Percentiles rank a stretch among this genome's conserved stretches.
These are phyloP conservation scores for Cryptus viduatorius DNA, from an alignment of 2,888 invertebrate species.

Conservation along the genomic window DNA sequence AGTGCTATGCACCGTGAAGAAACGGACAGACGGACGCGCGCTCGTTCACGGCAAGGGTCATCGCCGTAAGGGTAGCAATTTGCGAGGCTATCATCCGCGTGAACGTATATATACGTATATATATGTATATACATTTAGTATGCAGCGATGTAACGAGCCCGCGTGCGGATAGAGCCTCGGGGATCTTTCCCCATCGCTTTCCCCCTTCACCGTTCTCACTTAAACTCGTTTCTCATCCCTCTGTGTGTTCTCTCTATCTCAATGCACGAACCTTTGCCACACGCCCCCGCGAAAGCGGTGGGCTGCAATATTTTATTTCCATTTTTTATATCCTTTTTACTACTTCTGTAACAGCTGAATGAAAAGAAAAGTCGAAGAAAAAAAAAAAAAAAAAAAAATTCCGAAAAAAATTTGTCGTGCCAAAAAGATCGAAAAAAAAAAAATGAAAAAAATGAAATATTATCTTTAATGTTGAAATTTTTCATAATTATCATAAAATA, in stretches of 20 bases:
- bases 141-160: slow-evolving; percentile 61
- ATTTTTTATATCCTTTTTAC: not conserved
- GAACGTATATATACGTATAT: slow-evolving; percentile 77
- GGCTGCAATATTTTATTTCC: slow-evolving; percentile 61
- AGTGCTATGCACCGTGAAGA: slow-evolving; percentile 40
- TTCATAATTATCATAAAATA: too few species aligned
- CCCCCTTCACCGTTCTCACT: slow-evolving; percentile 46
- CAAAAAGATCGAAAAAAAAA: too few species aligned
- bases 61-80: slow-evolving; percentile 82
- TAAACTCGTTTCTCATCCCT: slow-evolving; percentile 66
- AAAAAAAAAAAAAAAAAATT: slow-evolving; percentile 12
- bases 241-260: slow-evolving; percentile 45
- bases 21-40: slow-evolving; percentile 48
- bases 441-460: too few species aligned
- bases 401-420: not conserved
- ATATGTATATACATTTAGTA: slow-evolving; percentile 27
- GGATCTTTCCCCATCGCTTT: slow-evolving; percentile 51
- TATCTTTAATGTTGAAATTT: too few species aligned
- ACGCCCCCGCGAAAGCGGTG: slow-evolving; percentile 57
- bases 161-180: slow-evolving; percentile 60
- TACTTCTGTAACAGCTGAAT: slow-evolving; percentile 23
- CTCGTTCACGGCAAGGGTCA: slow-evolving; percentile 73
- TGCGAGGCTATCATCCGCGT: slow-evolving; percentile 82
- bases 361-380: slow-evolving; percentile 43
- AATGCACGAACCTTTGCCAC: slow-evolving; percentile 48